Base-by-base conservation (phyloP, 53 echinoderm and acorn worm species). In the Henricia sp. region DNA sequence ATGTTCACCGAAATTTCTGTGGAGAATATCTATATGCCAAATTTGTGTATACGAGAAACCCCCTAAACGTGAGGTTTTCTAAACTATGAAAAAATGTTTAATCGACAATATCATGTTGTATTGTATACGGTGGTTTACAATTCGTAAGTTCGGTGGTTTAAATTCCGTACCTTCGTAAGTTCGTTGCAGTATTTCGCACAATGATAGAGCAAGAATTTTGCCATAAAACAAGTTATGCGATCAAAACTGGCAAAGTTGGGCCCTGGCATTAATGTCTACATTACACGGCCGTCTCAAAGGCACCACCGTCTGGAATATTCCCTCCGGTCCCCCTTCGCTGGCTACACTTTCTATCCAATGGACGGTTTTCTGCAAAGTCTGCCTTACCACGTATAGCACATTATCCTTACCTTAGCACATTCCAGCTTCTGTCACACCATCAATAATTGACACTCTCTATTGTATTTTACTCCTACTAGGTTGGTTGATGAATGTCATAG, bases 351-450 rank as follows among this genome's bases (percentile, higher is more conserved):
- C 68, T 90, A 97, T 53, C 94, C 97, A 4, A 60, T 92, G 3
- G 97, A 97, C 59, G 97, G 97, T 1, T 97, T 97, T 50, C 77
- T 94, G 4, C 97, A 97, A 87, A 97, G 97, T 51, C 41, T 90
- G 24, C 97, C 97, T 4, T 97, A 97, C 62, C 97, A 97, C 52
- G 67, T 97, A 3, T 97, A 97, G 35, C 92, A 94, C 2, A 82
- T 97, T 70, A 57, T 97, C 41, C 94, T 97, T 46, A 46, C 14
- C 48, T 46, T 8, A 46, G 8, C 48, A 8, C 48, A 10, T 46
- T 46, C 48, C 48, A 10, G 48, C 8, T 46, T 46, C 8, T 46
- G 48, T 14, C 14, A 46, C 14, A 46, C 14, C 14, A 14, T 46
- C 48, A 46, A 8, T 14, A 46, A 46, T 10, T 14, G 14, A 10